Evolutionary conservation across 2,888 invertebrate species (phyloP), one percentile per base, ranked within the genome.

Genomic region (Andrena hattorfiana): DNA sequence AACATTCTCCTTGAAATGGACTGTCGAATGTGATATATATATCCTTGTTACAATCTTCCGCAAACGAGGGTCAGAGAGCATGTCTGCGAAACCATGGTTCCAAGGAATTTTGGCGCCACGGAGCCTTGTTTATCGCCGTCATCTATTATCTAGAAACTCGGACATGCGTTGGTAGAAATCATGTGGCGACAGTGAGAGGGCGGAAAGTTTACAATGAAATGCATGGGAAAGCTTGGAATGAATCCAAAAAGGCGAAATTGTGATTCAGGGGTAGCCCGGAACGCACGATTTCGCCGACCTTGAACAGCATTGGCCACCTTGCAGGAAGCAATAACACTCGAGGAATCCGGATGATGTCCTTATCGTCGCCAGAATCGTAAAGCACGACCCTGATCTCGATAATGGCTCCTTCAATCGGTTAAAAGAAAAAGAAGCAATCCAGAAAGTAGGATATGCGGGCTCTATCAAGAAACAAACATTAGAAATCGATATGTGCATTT

Each of bases 181-280:
- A n/a, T 23, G 49, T 49, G 23, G 59, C 23, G 56, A 73, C 35
- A 42, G 56, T 32, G 26, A 26, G 35, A 32, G 59, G 28, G 62
- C 23, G 56, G 30, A 26, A 26, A 13, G 23, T 71, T 77, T 49
- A 60, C 62, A 23, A 30, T 63, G 71, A 79, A 82, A 82, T 79
- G 67, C 67, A 62, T 75, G 66, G 42, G 76, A 73, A 59, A 77
- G 28, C 16, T 66, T 89, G 87, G 83, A 87, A 60, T 7, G 5
- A 8, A 26, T 89, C 81, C 87, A 87, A 83, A 73, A 77, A 71
- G 74, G 84, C 74, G 78, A 85, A 87, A 85, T 84, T 84, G 67
- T 85, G 79, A 87, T 83, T 82, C 83, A 85, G 59, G 67, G 69
- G 67, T 81, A 70, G 30, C 73, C 30, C 62, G 8, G 59, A 75